Conservation (phyloP, 2,888 invertebrate species). For the Sesia bembeciformis region DNA sequence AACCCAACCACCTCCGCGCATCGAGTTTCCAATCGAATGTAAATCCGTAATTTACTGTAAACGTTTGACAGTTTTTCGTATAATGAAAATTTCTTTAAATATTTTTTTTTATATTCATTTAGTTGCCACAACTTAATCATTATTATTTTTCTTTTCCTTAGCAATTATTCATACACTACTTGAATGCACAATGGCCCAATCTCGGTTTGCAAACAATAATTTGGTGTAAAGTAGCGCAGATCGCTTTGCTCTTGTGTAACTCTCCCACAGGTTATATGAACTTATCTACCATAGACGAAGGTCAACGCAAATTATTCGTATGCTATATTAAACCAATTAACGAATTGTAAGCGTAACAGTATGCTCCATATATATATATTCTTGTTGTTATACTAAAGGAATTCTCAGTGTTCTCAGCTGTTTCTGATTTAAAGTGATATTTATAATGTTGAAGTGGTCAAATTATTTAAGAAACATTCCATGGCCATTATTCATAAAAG, state of each 20-base stretch:
- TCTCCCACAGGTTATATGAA: constrained; percentile 17
- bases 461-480: no score
- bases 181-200: constrained; percentile 16
- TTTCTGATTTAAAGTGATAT: no score
- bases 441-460: no score
- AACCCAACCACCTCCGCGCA: constrained; percentile 28
- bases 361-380: no score
- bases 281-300: constrained; percentile 13
- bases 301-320: constrained; percentile 3
- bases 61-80: not conserved
- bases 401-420: no score
- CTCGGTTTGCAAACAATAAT: constrained; percentile 18
- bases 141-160: not conserved
- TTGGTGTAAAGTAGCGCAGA: constrained; percentile 19
- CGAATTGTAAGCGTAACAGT: no score
- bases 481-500: no score
- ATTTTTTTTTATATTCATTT: not conserved
- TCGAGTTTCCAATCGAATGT: constrained; percentile 47
- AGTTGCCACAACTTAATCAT: not conserved
- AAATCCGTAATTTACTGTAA: not conserved
- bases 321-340: no score
- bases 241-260: constrained; percentile 17
- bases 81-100: not conserved
- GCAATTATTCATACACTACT: not conserved
- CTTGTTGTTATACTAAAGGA: no score